Conservation (phyloP, 2,888 invertebrate genomes). For the Drosophila maculinotata region DNA sequence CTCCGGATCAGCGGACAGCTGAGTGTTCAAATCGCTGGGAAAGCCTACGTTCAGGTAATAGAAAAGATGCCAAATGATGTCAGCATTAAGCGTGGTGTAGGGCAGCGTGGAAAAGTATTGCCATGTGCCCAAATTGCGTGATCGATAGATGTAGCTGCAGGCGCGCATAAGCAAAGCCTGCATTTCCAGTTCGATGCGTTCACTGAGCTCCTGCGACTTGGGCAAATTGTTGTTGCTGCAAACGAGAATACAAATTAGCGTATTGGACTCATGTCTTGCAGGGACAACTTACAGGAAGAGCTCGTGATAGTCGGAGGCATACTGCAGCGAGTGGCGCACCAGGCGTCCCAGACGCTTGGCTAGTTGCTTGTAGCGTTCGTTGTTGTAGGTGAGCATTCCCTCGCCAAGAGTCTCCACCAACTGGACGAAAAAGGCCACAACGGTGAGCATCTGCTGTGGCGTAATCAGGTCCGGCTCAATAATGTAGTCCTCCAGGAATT, state of each 20-base stretch:
- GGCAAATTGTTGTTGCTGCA: conserved; percentile 81
- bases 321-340: conserved; percentile 90
- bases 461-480: conserved; percentile 86
- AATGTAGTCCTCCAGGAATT: conserved; percentile 81
- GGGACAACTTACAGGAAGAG: conserved; percentile 75
- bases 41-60: conserved; percentile 88
- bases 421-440: conserved; percentile 90
- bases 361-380: conserved; percentile 87
- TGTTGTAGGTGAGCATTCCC: conserved; percentile 89
- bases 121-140: conserved; percentile 91
- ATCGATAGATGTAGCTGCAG: conserved; percentile 89
- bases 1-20: conserved; percentile 84
- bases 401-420: conserved; percentile 88
- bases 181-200: conserved; percentile 89
- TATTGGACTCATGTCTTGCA: too few relatives aligned
- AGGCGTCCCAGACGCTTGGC: conserved; percentile 89
- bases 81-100: conserved; percentile 87
- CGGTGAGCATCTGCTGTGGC: conserved; percentile 88
- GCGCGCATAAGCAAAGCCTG: conserved; percentile 90
- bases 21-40: conserved; percentile 78
- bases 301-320: conserved; percentile 88
- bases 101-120: conserved; percentile 93
- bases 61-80: conserved; percentile 89
- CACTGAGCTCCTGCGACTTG: conserved; percentile 86
- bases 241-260: neutral